Evolutionary conservation across 37 sponge, comb jelly and placozoan genomes (phyloP).

Genomic region (Chondrilla cf. caribensis): DNA sequence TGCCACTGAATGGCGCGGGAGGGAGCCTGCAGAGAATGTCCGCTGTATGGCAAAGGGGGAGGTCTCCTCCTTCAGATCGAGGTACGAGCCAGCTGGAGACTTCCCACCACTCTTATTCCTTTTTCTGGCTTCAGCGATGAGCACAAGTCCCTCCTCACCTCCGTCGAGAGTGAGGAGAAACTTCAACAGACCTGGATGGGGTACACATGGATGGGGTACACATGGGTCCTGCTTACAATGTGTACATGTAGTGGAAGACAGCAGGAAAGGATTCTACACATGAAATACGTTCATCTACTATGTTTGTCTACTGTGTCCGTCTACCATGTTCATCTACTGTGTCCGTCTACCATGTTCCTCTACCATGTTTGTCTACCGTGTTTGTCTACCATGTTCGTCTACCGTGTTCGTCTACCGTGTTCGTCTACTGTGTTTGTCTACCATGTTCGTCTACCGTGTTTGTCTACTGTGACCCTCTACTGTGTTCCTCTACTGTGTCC

Average conservation of each 20-base stretch:
- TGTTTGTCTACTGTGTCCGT: too few relatives aligned
- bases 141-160: conserved; percentile 18
- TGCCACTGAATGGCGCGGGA: conserved; percentile 59
- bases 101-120: neutral
- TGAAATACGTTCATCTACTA: neutral
- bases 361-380: too few relatives aligned
- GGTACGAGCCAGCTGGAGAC: neutral
- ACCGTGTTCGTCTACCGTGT: too few relatives aligned
- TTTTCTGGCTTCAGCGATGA: conserved; percentile 14
- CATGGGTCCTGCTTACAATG: too few relatives aligned
- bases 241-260: neutral
- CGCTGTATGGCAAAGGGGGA: neutral
- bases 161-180: conserved; percentile 22
- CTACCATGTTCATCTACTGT: too few relatives aligned
- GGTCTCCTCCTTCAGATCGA: conserved; percentile 18
- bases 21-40: conserved; percentile 36
- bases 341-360: too few relatives aligned
- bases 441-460: too few relatives aligned
- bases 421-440: too few relatives aligned
- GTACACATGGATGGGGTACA: neutral
- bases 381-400: too few relatives aligned
- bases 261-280: neutral
- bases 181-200: neutral
- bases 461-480: too few relatives aligned
- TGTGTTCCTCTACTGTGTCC: too few relatives aligned